Evolutionary conservation across 2,113 vertebrate species (phyloP), one percentile per base, ranked within the genome.

Genomic region (Mionectes macconnelli): DNA sequence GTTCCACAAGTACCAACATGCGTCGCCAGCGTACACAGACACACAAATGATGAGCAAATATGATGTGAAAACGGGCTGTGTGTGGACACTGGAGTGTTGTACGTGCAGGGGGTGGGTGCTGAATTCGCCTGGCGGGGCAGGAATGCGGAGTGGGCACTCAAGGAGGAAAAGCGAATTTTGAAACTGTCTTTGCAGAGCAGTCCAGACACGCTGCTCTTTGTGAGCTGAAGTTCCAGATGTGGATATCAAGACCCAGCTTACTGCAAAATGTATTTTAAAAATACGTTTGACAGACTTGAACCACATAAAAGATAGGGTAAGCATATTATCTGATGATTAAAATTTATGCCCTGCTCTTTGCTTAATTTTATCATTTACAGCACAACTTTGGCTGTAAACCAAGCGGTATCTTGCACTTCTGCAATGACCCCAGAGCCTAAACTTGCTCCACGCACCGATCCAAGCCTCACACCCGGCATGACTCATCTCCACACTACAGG

Each of bases 61-160:
- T 3, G 42, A 4, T 18, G 75, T 17, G 59, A 45, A 23, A 83
- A 44, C 0, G 2, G 49, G 89, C 37, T 67, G n/a, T n/a, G 44
- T 4, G 0, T 1, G 3, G 78, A 21, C 2, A 4, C 49, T 2
- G 6, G 40, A n/a, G 40, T 8, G n/a, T 6, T 31, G 10, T 1
- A 28, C 2, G 6, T 5, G 75, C 33, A 5, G 17, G 35, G 37
- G 22, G 18, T 2, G 17, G 53, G 78, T 16, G 19, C 21, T 7
- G 35, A 35, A n/a, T 30, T 59, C 6, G 1, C 74, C 62, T 11
- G 10, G 47, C 77, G 59, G 84, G 0, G 0, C 40, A 45, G 73
- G 62, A 56, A 60, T 19, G 55, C 6, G 3, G 47, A 84, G 33
- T 5, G 40, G 23, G 6, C 27, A 2, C 44, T 33, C 66, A 7